Evolutionary conservation across 2,113 vertebrate species (phyloP).

Genomic region (Neotragus moschatus): DNA sequence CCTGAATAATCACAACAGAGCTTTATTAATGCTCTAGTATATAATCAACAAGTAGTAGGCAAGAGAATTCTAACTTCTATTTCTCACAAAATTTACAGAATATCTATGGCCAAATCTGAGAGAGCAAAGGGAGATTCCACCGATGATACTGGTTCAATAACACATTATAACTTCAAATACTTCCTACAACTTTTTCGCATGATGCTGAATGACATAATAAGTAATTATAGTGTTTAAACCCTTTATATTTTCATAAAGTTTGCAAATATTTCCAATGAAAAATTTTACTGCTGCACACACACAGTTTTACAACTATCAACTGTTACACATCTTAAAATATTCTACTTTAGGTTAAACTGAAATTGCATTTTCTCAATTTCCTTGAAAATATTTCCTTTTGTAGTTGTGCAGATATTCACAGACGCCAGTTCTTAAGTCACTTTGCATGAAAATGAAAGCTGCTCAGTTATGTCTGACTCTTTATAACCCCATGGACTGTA

Average conservation of each 20-base stretch:
- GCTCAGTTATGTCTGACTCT: background rate
- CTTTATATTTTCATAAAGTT: background rate
- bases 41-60: background rate
- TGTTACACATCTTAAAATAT: background rate
- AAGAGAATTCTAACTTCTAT: background rate
- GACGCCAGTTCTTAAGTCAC: background rate
- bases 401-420: background rate
- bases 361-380: background rate
- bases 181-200: background rate
- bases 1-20: background rate
- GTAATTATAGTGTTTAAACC: background rate
- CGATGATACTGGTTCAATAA: background rate
- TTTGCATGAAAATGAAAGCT: accelerated
- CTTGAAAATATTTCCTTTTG: background rate
- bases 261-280: background rate
- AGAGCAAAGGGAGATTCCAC: background rate
- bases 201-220: background rate
- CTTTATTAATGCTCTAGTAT: background rate
- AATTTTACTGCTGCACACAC: background rate
- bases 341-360: background rate
- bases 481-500: background rate
- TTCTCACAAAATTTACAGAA: background rate
- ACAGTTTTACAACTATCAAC: background rate
- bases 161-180: background rate
- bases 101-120: background rate